These are phyloP conservation scores for Odontophorus gujanensis DNA, from an alignment of 2,113 vertebrate genomes.

Conservation along the genomic window DNA sequence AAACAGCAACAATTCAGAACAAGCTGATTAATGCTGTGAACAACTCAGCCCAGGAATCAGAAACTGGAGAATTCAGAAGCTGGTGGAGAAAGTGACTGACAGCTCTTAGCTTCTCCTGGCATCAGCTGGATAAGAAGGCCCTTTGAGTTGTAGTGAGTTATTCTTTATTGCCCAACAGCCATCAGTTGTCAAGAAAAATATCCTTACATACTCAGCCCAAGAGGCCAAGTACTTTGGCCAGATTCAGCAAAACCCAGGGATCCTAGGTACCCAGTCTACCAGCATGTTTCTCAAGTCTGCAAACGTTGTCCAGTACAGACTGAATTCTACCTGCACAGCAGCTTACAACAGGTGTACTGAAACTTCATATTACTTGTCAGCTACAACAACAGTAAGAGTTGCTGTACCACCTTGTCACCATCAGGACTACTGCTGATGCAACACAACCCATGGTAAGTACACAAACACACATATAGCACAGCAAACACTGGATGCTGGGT, in stretches of 20 bases:
- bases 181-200: not conserved
- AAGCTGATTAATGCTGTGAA: not conserved
- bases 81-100: not conserved
- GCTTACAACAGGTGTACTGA: not conserved
- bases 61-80: not conserved
- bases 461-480: not conserved
- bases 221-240: not conserved
- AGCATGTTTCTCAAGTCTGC: not conserved
- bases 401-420: not conserved
- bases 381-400: not conserved
- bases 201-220: not conserved
- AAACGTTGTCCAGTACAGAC: not conserved
- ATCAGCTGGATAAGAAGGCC: not conserved
- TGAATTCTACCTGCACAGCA: not conserved
- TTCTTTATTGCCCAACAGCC: not conserved
- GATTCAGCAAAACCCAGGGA: not conserved
- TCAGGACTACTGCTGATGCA: not conserved
- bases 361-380: not conserved
- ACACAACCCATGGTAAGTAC: not conserved
- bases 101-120: not conserved
- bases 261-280: rapidly evolving
- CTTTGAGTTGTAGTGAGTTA: not conserved
- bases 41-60: not conserved
- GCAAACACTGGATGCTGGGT: rapidly evolving
- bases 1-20: not conserved